These are phyloP conservation scores for Lacerta viridis DNA, from an alignment of 2,797 vertebrate species.

Conservation along the genomic window DNA sequence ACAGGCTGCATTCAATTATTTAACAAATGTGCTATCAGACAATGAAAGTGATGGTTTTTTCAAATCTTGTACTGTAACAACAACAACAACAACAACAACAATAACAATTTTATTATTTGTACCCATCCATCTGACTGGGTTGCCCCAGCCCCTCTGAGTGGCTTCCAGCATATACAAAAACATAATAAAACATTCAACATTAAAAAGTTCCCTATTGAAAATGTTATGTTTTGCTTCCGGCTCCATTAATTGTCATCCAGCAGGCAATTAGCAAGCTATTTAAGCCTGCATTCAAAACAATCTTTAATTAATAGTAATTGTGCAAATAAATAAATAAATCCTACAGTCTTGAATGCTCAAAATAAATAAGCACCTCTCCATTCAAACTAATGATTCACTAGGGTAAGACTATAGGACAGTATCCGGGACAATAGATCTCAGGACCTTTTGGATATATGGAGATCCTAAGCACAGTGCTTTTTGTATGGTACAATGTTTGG, in stretches of 20 bases:
- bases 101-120: no score
- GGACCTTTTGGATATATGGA: not conserved
- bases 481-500: not conserved
- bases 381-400: not conserved
- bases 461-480: not conserved
- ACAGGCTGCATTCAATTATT: not conserved
- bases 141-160: no score
- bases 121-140: no score
- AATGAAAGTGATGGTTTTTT: conserved; percentile 52
- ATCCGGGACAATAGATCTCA: not conserved
- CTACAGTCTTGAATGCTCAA: not conserved
- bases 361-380: not conserved
- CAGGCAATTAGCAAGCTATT: conserved; percentile 43
- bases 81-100: no score
- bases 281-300: not conserved
- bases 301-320: not conserved
- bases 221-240: conserved; percentile 16
- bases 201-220: not conserved
- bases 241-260: conserved; percentile 45
- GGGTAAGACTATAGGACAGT: not conserved
- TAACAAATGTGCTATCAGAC: not conserved
- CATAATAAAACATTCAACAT: no score
- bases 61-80: conserved; percentile 23
- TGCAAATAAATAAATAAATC: not conserved
- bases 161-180: no score